Percentiles rank a stretch among this genome's conserved stretches.
phyloP scores from a whole-genome alignment of 1,140 invertebrate species.

The Nylanderia fulva region DNA sequence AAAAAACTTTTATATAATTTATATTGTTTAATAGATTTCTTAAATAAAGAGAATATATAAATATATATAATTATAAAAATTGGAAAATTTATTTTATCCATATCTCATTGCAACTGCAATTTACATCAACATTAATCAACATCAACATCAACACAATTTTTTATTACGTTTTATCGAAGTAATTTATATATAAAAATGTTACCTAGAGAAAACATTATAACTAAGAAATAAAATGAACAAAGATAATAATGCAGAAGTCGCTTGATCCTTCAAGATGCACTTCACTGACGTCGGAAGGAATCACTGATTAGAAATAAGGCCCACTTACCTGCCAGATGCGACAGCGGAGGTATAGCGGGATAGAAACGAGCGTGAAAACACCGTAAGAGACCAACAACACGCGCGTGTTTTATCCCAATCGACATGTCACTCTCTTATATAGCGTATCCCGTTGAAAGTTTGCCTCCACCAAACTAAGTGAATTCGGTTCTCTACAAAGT shows the following conservation, averaged over 20 bases:
- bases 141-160: neutral
- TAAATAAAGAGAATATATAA: too few relatives aligned
- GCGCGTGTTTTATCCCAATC: conserved; percentile 84
- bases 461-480: conserved; percentile 79
- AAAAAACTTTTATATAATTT: too few relatives aligned
- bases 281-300: neutral
- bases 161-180: neutral
- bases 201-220: neutral
- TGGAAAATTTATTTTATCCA: neutral
- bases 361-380: conserved; percentile 67
- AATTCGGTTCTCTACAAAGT: conserved; percentile 51
- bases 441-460: conserved; percentile 84
- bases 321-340: conserved; percentile 78
- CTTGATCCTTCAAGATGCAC: neutral
- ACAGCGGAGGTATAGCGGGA: conserved; percentile 73
- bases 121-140: neutral
- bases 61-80: too few relatives aligned
- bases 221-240: neutral
- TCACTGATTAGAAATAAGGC: conserved; percentile 18
- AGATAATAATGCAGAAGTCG: neutral
- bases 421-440: conserved; percentile 84
- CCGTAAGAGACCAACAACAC: conserved; percentile 78
- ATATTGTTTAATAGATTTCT: too few relatives aligned
- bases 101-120: neutral
- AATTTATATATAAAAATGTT: neutral